Conservation (phyloP, 2,888 invertebrate species). For the Synanthedon andrenaeformis region DNA sequence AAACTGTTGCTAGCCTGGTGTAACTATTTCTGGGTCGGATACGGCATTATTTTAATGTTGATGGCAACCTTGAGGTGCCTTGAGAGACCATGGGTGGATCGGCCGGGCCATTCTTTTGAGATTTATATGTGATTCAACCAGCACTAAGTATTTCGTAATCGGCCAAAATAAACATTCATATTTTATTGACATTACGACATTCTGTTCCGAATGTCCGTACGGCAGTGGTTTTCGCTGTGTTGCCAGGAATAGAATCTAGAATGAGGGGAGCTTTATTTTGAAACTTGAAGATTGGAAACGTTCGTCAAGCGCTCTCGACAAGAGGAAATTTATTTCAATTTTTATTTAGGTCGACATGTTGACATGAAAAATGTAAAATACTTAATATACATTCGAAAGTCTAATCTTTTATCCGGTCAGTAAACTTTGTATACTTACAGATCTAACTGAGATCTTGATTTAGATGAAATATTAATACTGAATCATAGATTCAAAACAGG, state of each 20-base stretch:
- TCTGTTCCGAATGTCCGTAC: constrained; percentile 39
- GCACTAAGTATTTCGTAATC: constrained; percentile 58
- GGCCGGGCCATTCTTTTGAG: constrained; percentile 47
- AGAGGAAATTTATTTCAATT: constrained; percentile 16
- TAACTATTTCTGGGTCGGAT: constrained; percentile 50
- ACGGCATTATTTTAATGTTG: constrained; percentile 44
- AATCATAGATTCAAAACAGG: too few species aligned
- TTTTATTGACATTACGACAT: constrained; percentile 67
- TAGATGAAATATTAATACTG: constrained; percentile 12
- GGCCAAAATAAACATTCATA: constrained; percentile 63
- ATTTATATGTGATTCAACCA: constrained; percentile 44
- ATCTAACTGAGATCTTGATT: constrained; percentile 6
- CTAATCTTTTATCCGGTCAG: constrained; percentile 27
- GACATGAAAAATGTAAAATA: constrained; percentile 3
- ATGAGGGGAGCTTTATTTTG: constrained; percentile 56
- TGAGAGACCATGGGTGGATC: constrained; percentile 39
- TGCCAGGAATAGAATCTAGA: constrained; percentile 47
- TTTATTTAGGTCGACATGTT: constrained; percentile 14
- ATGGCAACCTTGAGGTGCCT: constrained; percentile 57
- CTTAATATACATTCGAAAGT: not conserved
- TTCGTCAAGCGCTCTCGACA: constrained; percentile 1
- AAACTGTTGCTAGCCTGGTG: constrained; percentile 13
- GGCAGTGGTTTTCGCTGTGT: constrained; percentile 25
- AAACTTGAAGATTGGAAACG: constrained; percentile 23
- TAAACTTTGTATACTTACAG: constrained; percentile 21